phyloP scores from a whole-genome alignment of 2,797 vertebrate species.

The Periophthalmus magnuspinnatus region DNA sequence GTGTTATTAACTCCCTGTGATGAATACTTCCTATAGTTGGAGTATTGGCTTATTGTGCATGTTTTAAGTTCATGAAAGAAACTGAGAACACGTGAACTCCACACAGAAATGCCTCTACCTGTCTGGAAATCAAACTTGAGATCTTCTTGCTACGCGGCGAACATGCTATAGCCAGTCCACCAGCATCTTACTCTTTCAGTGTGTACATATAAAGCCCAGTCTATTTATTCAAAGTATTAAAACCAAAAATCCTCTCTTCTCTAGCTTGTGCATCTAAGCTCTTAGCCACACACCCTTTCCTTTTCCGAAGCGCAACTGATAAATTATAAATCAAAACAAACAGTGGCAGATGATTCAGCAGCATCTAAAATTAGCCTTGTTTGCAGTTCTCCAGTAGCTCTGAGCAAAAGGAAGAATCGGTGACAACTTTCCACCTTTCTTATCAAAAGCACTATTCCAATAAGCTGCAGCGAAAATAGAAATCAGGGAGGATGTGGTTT shows the following conservation, averaged over 20 bases:
- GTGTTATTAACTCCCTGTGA: too few species aligned
- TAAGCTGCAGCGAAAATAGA: constrained; percentile 30
- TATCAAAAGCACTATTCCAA: constrained; percentile 38
- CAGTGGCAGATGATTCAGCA: constrained; percentile 2
- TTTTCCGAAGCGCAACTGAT: background rate
- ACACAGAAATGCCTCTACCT: too few species aligned
- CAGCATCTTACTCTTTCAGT: too few species aligned
- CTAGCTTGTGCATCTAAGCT: background rate
- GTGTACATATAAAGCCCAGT: background rate
- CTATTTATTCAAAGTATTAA: background rate
- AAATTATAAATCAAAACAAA: constrained; percentile 13
- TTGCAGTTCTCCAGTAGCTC: constrained; percentile 1
- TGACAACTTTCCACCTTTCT: background rate
- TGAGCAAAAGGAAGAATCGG: background rate
- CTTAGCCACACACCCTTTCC: background rate
- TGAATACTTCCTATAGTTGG: too few species aligned
- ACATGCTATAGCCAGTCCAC: too few species aligned
- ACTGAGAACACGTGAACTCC: too few species aligned
- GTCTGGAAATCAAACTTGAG: too few species aligned
- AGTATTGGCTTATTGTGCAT: too few species aligned
- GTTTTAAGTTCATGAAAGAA: too few species aligned
- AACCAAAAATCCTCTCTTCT: background rate
- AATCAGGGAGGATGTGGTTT: constrained; percentile 51
- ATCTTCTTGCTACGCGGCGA: too few species aligned
- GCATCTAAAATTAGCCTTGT: background rate